Base-by-base conservation (phyloP, 2,888 invertebrate species). In the Ophion obscuratus region DNA sequence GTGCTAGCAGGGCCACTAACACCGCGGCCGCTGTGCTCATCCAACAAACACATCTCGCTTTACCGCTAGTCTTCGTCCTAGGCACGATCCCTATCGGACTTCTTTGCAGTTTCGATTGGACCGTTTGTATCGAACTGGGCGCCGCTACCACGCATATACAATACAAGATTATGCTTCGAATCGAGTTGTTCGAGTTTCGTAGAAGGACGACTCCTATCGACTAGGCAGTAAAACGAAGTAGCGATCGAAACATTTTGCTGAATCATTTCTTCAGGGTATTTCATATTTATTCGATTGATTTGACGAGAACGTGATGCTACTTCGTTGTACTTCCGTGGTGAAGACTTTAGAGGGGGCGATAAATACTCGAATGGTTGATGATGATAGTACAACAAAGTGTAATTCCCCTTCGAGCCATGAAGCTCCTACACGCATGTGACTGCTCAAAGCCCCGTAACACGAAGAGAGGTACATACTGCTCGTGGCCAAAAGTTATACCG, bases 1-100 rank as follows among this genome's bases (percentile, higher is more conserved):
- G 90, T 89, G 93, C 93, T 89, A 93, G 89, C 87, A 94, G 90
- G 89, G 90, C 90, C 89, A 92, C 90, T 91, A 94, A 90, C 88
- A 91, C 90, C 89, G 93, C 91, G 86, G 90, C 89, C 83, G 91
- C 89, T 88, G 90, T 89, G 88, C 91, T 90, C 91, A 92, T 93
- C 94, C 93, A 92, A 91, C 90, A 92, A 68, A 90, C 87, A 89
- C 91, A 92, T 91, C 90, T 89, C 80, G 89, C 47, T 87, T 88
- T 89, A 89, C 88, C 87, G 84, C 87, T 90, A 91, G 89, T 92
- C 92, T 91, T 91, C 92, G 87, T 92, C 92, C 90, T 91, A 89
- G 92, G 88, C 89, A 90, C 88, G 88, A 88, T 90, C 89, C 90
- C 90, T 91, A 93, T 89, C 85, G 91, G 89, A 91, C 90, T 90